These are phyloP conservation scores for Vulpes ferrilata DNA, from an alignment of 2,113 vertebrate genomes.

Conservation along the genomic window DNA sequence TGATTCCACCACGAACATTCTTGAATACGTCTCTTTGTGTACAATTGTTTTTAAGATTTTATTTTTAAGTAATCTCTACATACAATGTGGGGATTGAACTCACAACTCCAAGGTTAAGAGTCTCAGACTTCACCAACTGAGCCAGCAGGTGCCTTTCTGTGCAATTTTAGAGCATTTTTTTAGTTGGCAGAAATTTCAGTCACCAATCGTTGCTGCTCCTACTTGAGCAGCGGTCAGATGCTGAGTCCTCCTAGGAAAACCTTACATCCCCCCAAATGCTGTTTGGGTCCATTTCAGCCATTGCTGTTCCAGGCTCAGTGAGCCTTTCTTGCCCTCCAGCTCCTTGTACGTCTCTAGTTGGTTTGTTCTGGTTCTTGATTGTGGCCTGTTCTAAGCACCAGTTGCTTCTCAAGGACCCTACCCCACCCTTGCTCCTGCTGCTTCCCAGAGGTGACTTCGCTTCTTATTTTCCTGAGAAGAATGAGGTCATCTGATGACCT, in stretches of 20 bases:
- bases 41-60: not conserved
- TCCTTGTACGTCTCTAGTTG: not conserved
- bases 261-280: not conserved
- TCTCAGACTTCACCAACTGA: not conserved
- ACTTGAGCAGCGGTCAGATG: not conserved
- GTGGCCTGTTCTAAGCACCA: not conserved
- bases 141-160: not conserved
- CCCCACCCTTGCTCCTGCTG: too few relatives aligned
- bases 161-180: not conserved
- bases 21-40: not conserved
- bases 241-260: not conserved
- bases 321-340: not conserved
- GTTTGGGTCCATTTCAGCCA: not conserved
- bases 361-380: not conserved
- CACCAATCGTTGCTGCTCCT: not conserved
- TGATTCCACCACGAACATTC: not conserved
- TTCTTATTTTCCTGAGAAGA: conserved; percentile 55
- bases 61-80: not conserved
- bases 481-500: not conserved
- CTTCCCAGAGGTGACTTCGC: not conserved
- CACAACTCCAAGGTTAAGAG: not conserved
- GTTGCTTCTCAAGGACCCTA: not conserved
- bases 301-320: fast-evolving
- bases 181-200: not conserved
- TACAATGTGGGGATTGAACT: not conserved